Percentiles rank a stretch among this genome's conserved stretches.
These are phyloP conservation scores for Rotaria macrura DNA, from an alignment of 2,888 invertebrate species.

Conservation along the genomic window DNA sequence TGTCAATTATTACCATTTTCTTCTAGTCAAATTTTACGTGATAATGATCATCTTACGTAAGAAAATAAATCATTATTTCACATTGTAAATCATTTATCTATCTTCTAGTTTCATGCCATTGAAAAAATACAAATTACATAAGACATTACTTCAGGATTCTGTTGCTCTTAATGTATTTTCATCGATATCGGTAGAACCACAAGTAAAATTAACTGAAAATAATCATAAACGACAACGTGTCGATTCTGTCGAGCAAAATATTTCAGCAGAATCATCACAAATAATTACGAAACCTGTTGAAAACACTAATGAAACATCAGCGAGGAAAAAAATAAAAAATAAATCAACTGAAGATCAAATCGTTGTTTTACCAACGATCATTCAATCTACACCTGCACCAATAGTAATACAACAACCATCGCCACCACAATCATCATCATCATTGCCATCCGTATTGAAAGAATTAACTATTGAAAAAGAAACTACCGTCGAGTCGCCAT, in stretches of 20 bases:
- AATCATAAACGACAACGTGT: neutral
- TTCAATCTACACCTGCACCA: neutral
- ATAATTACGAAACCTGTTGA: neutral
- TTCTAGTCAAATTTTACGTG: slow-evolving; percentile 1
- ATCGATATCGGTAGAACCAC: neutral
- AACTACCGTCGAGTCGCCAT: neutral
- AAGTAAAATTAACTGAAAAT: neutral
- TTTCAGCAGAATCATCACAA: neutral
- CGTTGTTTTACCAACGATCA: neutral
- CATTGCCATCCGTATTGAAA: neutral
- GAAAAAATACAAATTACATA: neutral
- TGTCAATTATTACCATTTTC: slow-evolving; percentile 13
- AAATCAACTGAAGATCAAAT: neutral
- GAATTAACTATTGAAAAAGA: neutral
- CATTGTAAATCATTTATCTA: too few species aligned
- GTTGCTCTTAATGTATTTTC: neutral
- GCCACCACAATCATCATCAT: too few species aligned
- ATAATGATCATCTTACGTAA: neutral
- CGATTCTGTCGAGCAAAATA: neutral
- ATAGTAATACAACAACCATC: neutral
- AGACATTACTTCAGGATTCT: neutral
- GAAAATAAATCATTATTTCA: neutral
- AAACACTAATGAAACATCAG: neutral
- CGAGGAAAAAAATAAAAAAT: neutral
- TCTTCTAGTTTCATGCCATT: neutral